A percentile compares a stretch with the other conserved stretches of the same genome.
Conservation (phyloP, 1,140 invertebrate species). For the Bombus haemorrhoidalis region DNA sequence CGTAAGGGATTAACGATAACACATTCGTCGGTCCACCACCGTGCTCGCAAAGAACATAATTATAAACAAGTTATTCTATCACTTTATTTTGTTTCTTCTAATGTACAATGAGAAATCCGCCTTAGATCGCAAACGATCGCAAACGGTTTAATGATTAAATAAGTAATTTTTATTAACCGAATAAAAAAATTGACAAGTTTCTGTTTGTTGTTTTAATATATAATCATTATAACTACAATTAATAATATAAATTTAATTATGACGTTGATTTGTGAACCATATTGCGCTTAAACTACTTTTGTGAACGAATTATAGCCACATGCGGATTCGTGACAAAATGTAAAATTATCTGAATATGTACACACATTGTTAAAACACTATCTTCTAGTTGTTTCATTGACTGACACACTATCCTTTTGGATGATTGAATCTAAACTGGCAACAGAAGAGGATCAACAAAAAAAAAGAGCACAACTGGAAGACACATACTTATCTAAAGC, state of each 20-base stretch:
- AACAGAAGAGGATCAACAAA: not conserved
- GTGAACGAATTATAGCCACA: constrained; percentile 9
- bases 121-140: not conserved
- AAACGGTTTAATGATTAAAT: constrained; percentile 27
- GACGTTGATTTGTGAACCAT: not conserved
- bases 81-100: constrained; percentile 41
- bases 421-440: not conserved
- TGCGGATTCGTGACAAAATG: constrained; percentile 41
- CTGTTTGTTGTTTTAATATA: constrained; percentile 9
- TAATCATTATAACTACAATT: constrained; percentile 29
- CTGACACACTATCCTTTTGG: constrained; percentile 22
- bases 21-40: constrained; percentile 17
- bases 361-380: constrained; percentile 34
- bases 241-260: constrained; percentile 26
- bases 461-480: not conserved
- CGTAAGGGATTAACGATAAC: constrained; percentile 46
- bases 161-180: constrained; percentile 57
- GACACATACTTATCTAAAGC: constrained; percentile 28
- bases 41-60: constrained; percentile 25
- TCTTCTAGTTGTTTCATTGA: constrained; percentile 29
- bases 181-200: constrained; percentile 14
- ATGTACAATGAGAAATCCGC: constrained; percentile 29
- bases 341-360: constrained; percentile 45
- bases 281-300: not conserved
- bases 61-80: constrained; percentile 37